These are phyloP conservation scores for Ambastaia sidthimunki DNA, from an alignment of 2,797 vertebrate species.

Conservation along the genomic window DNA sequence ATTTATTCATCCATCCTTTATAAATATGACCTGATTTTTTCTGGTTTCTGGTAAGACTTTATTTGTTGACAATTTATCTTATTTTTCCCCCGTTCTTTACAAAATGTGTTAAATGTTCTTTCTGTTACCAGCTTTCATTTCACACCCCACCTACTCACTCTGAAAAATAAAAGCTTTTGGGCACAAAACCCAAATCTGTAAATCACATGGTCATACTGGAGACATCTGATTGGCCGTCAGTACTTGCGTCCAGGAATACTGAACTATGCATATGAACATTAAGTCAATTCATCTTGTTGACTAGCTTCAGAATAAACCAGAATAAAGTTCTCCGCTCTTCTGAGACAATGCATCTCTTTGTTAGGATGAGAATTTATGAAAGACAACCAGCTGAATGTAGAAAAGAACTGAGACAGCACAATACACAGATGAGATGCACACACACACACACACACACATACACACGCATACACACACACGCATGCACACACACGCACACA, in stretches of 20 bases:
- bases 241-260: background rate
- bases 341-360: slow-evolving; percentile 34
- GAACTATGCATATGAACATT: background rate
- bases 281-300: background rate
- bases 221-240: background rate
- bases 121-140: background rate
- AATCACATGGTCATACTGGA: background rate
- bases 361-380: slow-evolving; percentile 20
- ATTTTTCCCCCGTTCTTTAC: background rate
- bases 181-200: background rate
- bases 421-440: background rate
- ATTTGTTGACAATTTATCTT: background rate
- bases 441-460: too few relatives aligned
- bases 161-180: background rate
- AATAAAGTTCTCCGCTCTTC: background rate
- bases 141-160: background rate
- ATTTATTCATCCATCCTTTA: background rate
- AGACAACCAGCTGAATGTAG: slow-evolving; percentile 33
- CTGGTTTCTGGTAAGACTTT: background rate
- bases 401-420: slow-evolving; percentile 11
- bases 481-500: too few relatives aligned
- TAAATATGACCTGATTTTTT: background rate
- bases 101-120: background rate
- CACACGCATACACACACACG: too few relatives aligned
- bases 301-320: background rate